phyloP scores from a whole-genome alignment of 2,113 vertebrate genomes.

The Psittacus erithacus region DNA sequence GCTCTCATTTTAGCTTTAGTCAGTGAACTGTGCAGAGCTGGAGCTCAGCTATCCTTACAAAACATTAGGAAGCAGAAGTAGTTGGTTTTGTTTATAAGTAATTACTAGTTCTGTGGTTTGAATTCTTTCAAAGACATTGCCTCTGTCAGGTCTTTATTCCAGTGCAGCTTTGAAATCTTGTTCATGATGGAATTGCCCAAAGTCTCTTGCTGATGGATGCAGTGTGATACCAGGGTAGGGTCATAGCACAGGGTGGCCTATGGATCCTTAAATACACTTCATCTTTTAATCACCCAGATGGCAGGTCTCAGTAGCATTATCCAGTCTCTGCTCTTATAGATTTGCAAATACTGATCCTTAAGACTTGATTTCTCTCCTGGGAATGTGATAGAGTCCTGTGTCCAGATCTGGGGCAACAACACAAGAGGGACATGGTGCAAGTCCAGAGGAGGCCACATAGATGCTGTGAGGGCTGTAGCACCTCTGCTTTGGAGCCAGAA shows the following conservation, averaged over 20 bases:
- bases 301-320: not conserved
- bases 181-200: not conserved
- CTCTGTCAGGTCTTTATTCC: not conserved
- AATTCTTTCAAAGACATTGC: not conserved
- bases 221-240: not conserved
- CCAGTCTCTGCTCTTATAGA: not conserved
- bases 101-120: not conserved
- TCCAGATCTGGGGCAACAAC: not conserved
- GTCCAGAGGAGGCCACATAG: not conserved
- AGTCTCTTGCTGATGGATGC: not conserved
- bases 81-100: not conserved
- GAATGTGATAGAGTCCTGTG: not conserved
- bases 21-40: not conserved
- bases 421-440: not conserved
- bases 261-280: not conserved
- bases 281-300: not conserved
- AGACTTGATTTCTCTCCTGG: not conserved
- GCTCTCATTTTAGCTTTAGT: not conserved
- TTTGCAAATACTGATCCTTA: not conserved
- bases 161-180: not conserved
- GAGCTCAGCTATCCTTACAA: not conserved
- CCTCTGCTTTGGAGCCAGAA: not conserved
- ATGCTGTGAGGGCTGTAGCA: not conserved
- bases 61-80: not conserved
- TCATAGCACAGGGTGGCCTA: fast-evolving